A percentile compares a stretch with the other conserved stretches of the same genome.
These are phyloP conservation scores for Papilio protenor DNA, from an alignment of 2,888 invertebrate genomes.

Conservation along the genomic window DNA sequence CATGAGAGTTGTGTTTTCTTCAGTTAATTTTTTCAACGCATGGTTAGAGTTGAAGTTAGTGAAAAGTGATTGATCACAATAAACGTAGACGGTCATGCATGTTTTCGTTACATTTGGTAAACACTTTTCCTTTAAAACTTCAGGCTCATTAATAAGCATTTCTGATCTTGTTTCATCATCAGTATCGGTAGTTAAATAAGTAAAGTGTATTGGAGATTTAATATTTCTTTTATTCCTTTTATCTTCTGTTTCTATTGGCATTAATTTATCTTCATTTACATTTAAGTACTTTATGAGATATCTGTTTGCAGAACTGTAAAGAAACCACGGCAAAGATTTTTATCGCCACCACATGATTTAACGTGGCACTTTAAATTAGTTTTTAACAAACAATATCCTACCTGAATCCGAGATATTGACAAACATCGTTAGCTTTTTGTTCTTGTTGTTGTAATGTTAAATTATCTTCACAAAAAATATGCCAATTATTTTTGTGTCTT, in stretches of 20 bases:
- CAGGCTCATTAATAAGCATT: slow-evolving; percentile 66
- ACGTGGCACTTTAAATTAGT: background rate
- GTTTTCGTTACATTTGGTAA: slow-evolving; percentile 76
- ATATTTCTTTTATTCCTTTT: slow-evolving; percentile 60
- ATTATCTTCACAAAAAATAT: slow-evolving; percentile 85
- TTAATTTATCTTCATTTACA: slow-evolving; percentile 62
- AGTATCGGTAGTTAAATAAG: slow-evolving; percentile 57
- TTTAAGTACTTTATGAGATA: slow-evolving; percentile 72
- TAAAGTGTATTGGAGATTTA: slow-evolving; percentile 64
- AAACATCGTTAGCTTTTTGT: slow-evolving; percentile 83
- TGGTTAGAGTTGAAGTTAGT: slow-evolving; percentile 65
- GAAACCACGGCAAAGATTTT: background rate
- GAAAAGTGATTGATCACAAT: slow-evolving; percentile 78
- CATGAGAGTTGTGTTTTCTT: slow-evolving; percentile 52
- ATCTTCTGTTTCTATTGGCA: slow-evolving; percentile 50
- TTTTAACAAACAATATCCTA: slow-evolving; percentile 55
- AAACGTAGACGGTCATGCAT: slow-evolving; percentile 83
- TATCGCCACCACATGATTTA: background rate
- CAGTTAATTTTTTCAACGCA: slow-evolving; percentile 57
- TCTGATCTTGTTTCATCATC: slow-evolving; percentile 56
- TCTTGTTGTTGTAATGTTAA: slow-evolving; percentile 72
- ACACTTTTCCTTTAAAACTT: slow-evolving; percentile 74
- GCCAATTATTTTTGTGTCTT: slow-evolving; percentile 86
- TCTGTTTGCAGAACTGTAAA: slow-evolving; percentile 71
- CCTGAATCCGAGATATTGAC: slow-evolving; percentile 88